Evolutionary conservation across 2,888 invertebrate species (phyloP), one percentile per base, ranked within the genome.

Genomic region (Ditylenchus weischeri): DNA sequence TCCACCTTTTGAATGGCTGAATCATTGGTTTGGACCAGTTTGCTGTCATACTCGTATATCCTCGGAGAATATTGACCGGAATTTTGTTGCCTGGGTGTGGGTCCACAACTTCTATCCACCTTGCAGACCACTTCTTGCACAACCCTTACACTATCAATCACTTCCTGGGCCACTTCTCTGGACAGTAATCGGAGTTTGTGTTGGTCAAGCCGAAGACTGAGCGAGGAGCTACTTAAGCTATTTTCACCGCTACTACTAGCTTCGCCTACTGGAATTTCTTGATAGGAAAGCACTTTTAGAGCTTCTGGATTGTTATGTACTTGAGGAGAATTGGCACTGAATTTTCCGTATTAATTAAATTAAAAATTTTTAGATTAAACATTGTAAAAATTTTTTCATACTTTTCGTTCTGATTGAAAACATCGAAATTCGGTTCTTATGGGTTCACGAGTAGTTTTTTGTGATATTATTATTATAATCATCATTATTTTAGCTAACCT

Each of bases 21-120:
- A 15, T 15, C 43, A 43, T 29, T 54, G 35, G 49, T 48, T 64
- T 29, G 64, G 23, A 23, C 51, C 38, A 21, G 51, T 36, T 59
- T 59, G 29, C 11, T 29, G 11, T 43, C 59, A 23, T 59, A 21
- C 35, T 66, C 35, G 1, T 57, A 10, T 64, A 67, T 35, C 18
- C 18, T 65, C 8, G 62, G 19, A 61, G 21, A 13, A 23, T 11
- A 29, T 54, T 11, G 23, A 2, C 21, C 11, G n/a, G n/a, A n/a
- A 54, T 10, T 15, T 23, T 54, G 36, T 21, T 21, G 35, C 29
- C 59, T 21, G 6, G 59, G 59, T 4, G 59, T 59, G 11, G 59
- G 36, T 15, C 59, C 59, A 59, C 59, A 59, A 38, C 59, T 38
- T n/a, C 35, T 59, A 21, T 59, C 59, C 59, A 38, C 59, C 11